Evolutionary conservation across 2,888 invertebrate species (phyloP).

Genomic region (Sycophila texana): DNA sequence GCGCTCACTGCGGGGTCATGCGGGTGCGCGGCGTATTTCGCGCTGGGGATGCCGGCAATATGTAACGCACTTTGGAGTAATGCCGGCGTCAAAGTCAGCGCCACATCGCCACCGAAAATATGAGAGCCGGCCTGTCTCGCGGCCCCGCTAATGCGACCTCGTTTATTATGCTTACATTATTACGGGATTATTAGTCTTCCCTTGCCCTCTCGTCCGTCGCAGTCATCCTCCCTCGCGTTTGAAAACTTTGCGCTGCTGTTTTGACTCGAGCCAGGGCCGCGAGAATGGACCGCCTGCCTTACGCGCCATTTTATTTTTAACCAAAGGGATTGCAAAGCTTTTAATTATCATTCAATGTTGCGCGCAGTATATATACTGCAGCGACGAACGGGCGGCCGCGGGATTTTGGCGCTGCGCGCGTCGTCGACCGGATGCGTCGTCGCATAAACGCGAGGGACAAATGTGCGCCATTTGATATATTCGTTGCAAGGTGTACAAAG

Average conservation of each 20-base stretch:
- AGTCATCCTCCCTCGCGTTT: slow-evolving; percentile 3
- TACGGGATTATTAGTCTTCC: slow-evolving; percentile 74
- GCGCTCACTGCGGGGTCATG: slow-evolving; percentile 1
- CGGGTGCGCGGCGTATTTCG: neutral
- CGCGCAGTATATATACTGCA: neutral
- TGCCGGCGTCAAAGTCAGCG: slow-evolving; percentile 74
- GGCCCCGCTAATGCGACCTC: slow-evolving; percentile 72
- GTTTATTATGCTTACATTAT: slow-evolving; percentile 75
- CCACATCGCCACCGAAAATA: slow-evolving; percentile 74
- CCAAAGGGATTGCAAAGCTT: slow-evolving; percentile 36
- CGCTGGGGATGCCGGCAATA: slow-evolving; percentile 64
- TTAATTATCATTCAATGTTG: slow-evolving; percentile 54
- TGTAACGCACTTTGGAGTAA: slow-evolving; percentile 74
- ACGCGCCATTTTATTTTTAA: slow-evolving; percentile 51
- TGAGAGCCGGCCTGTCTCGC: slow-evolving; percentile 68
- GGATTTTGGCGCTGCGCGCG: neutral
- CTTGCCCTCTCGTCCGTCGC: slow-evolving; percentile 18
- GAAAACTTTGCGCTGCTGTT: slow-evolving; percentile 39
- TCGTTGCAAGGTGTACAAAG: slow-evolving; percentile 46
- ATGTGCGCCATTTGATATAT: slow-evolving; percentile 40
- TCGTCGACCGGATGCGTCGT: neutral
- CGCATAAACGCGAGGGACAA: slow-evolving; percentile 12
- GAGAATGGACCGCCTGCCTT: neutral
- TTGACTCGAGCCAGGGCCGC: slow-evolving; percentile 33
- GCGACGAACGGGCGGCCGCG: slow-evolving; percentile 8